Evolutionary conservation across 2,888 invertebrate genomes (phyloP), one percentile per base, ranked within the genome.

Genomic region (Caenorhabditis sp.): DNA sequence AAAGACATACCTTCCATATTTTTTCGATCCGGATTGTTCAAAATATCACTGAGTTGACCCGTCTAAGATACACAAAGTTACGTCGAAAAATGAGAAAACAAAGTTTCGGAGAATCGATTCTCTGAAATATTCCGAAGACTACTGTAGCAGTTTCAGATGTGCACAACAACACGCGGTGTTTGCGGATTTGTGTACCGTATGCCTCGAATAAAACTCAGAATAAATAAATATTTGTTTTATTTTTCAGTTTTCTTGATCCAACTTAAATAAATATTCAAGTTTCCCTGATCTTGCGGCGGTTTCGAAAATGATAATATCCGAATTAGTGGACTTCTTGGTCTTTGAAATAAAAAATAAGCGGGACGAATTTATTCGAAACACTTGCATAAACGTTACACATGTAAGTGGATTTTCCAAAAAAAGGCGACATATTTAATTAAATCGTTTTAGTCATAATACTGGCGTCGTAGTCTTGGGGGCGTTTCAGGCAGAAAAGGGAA

Each of bases 401-500:
- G 24, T 18, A 35, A 37, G 13, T 20, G 35, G 35, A 40, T 20
- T 60, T 37, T 40, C 40, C 22, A 22, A 15, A 60, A 40, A 18
- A 18, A 37, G 24, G 15, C 40, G 47, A 47, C 4, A 47, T 47
- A 47, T 18, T 20, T 11, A 47, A 18, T 15, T 40, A 3, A 40
- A 15, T 15, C 40, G 40, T 4, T 40, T 40, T 47, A 47, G 20
- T 47, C 47, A 47, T 47, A 69, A 69, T 69, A 69, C 69, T 69
- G 69, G 69, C 69, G 50, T 69, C 56, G 47, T 47, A 47, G 60
- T 69, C 60, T 47, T 69, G 58, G 47, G 68, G 58, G 40, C 18
- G n/a, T n/a, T 47, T 47, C 18, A n/a, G 47, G 47, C 47, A 47
- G 18, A 47, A 18, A 18, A 35, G 18, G 44, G 67, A n/a, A 11